Percentiles rank a stretch among this genome's conserved stretches.
Evolutionary conservation across 2,113 vertebrate species (phyloP).

Genomic region (Embiotoca jacksoni): DNA sequence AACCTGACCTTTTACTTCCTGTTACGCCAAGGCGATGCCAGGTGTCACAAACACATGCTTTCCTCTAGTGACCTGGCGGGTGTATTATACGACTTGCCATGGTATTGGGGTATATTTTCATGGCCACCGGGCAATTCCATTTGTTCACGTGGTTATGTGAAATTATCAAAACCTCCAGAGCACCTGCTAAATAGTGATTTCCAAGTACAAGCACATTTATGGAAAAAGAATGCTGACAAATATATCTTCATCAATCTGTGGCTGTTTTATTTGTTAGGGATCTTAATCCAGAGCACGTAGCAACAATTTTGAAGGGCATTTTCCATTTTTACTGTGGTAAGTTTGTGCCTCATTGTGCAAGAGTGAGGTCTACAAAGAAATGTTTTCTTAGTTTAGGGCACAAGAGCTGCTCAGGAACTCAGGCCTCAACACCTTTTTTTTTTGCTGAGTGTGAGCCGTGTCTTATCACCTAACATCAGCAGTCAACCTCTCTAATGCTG

Average conservation of each 20-base stretch:
- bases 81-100: too few species aligned
- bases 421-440: neutral
- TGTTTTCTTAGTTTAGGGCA: neutral
- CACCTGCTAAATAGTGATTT: neutral
- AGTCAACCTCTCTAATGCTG: neutral
- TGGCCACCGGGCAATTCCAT: too few species aligned
- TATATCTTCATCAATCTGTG: neutral
- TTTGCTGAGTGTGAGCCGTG: neutral
- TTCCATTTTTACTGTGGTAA: neutral
- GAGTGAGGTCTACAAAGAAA: neutral
- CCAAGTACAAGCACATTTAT: neutral
- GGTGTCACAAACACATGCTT: too few species aligned
- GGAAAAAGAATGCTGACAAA: neutral
- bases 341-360: neutral
- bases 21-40: too few species aligned
- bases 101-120: too few species aligned
- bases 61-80: too few species aligned
- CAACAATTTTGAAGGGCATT: neutral
- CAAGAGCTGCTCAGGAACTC: neutral
- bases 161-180: neutral
- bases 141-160: too few species aligned
- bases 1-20: too few species aligned
- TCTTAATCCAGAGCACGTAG: neutral
- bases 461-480: neutral
- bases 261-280: neutral